Evolutionary conservation across 2,113 vertebrate species (phyloP).

Genomic region (Cephalopholis sonnerati): DNA sequence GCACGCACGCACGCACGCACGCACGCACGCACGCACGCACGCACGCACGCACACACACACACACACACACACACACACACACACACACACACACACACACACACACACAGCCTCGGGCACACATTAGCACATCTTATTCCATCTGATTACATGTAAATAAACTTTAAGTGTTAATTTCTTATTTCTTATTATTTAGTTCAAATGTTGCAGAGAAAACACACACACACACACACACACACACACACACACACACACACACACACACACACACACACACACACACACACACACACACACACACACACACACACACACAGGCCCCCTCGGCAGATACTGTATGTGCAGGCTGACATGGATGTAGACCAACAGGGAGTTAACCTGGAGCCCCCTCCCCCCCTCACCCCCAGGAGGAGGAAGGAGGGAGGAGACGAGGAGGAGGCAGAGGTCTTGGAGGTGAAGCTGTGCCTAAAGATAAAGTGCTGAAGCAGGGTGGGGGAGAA

Average conservation of each 20-base stretch:
- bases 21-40: background rate
- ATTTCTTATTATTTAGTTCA: slow-evolving; percentile 6
- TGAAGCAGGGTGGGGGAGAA: background rate
- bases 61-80: background rate
- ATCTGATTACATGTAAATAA: background rate
- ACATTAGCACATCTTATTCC: background rate
- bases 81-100: background rate
- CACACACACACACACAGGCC: slow-evolving; percentile 27
- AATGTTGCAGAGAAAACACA: background rate
- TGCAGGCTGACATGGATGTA: slow-evolving; percentile 47
- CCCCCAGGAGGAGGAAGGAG: slow-evolving; percentile 1
- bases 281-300: slow-evolving; percentile 13
- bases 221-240: slow-evolving; percentile 21
- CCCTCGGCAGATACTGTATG: slow-evolving; percentile 43
- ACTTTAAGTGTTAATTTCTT: background rate
- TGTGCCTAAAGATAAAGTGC: slow-evolving; percentile 59
- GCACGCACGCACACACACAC: background rate
- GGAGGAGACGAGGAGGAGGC: background rate
- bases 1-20: background rate
- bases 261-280: slow-evolving; percentile 13
- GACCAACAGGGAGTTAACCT: slow-evolving; percentile 62
- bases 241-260: slow-evolving; percentile 19
- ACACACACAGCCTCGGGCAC: no score
- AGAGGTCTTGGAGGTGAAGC: slow-evolving; percentile 64
- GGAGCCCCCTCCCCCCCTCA: background rate